phyloP scores from a whole-genome alignment of 2,888 invertebrate species.

The Phasia obesa region DNA sequence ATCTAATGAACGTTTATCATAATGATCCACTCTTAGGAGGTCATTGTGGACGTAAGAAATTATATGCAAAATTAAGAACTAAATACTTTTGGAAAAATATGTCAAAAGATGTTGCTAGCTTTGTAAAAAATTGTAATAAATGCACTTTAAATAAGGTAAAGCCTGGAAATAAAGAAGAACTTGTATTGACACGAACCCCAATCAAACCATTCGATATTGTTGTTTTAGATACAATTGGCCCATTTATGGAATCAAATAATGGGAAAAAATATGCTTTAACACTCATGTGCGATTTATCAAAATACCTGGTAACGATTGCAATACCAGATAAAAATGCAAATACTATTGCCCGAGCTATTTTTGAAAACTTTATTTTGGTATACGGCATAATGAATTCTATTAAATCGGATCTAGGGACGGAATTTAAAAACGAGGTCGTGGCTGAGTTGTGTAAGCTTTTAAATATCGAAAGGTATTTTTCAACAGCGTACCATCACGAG shows the following conservation, averaged over 20 bases:
- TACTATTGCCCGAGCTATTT: background rate
- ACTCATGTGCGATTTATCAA: background rate
- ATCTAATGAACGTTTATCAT: too few relatives aligned
- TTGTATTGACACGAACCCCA: too few relatives aligned
- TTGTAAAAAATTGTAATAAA: too few relatives aligned
- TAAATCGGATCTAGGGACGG: background rate
- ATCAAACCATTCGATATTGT: too few relatives aligned
- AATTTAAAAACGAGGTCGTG: background rate
- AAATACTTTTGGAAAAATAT: too few relatives aligned
- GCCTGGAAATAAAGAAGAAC: too few relatives aligned
- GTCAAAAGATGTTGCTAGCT: too few relatives aligned
- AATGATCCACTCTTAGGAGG: too few relatives aligned
- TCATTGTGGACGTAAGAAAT: too few relatives aligned
- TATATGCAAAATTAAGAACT: too few relatives aligned
- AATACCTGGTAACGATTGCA: background rate
- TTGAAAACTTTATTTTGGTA: background rate
- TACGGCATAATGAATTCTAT: background rate
- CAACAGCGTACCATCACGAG: background rate
- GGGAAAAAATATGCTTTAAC: background rate
- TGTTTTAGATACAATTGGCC: too few relatives aligned
- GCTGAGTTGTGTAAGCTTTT: background rate
- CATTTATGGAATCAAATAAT: background rate
- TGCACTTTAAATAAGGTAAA: too few relatives aligned
- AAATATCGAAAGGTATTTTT: background rate
- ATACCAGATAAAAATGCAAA: background rate